A percentile compares a stretch with the other conserved stretches of the same genome.
Evolutionary conservation across 2,113 vertebrate species (phyloP).

Genomic region (Chaetura pelagica): DNA sequence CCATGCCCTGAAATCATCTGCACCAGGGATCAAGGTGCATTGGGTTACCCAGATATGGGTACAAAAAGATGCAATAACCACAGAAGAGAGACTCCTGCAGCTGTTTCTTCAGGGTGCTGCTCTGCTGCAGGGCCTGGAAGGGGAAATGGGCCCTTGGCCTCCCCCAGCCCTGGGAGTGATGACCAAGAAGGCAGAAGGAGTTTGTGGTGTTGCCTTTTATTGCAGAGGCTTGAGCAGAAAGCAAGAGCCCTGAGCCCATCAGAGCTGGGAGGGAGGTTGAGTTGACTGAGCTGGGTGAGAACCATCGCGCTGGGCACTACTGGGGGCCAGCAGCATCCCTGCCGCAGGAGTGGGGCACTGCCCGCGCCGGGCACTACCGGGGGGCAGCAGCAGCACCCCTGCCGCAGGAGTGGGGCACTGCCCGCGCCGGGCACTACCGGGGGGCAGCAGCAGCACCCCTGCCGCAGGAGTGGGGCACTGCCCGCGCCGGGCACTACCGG

Average conservation of each 20-base stretch:
- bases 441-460: neutral
- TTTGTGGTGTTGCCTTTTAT: neutral
- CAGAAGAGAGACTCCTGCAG: neutral
- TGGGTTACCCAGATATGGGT: neutral
- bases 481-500: fast-evolving
- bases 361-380: fast-evolving
- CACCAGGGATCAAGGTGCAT: fast-evolving
- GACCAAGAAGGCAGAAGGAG: neutral
- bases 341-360: no score
- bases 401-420: no score
- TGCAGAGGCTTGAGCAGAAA: neutral
- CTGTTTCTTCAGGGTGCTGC: neutral
- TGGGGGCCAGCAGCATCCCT: no score
- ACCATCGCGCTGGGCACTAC: no score
- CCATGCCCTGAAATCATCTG: neutral
- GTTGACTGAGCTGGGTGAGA: neutral
- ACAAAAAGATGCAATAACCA: neutral
- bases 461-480: neutral
- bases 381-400: no score
- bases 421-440: fast-evolving
- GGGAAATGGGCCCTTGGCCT: neutral
- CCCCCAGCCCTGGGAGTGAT: neutral
- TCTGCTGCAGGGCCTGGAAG: neutral
- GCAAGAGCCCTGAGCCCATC: neutral
- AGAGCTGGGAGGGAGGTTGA: no score